Percentiles rank a stretch among this genome's conserved stretches.
phyloP scores from a whole-genome alignment of 1,140 invertebrate species.

The Ceratoteleas bidentatus region DNA sequence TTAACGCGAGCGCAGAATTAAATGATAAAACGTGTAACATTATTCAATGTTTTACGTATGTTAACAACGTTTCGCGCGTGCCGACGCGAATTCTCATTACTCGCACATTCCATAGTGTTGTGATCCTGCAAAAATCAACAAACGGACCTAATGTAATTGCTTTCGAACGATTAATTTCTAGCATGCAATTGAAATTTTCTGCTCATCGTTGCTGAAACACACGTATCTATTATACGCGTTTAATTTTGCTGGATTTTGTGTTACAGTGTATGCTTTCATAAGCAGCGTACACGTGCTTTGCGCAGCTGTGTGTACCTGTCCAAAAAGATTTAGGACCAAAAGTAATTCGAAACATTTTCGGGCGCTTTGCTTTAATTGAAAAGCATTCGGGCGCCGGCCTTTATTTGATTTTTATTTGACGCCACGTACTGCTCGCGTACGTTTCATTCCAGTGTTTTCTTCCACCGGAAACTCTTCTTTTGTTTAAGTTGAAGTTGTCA shows the following conservation, averaged over 20 bases:
- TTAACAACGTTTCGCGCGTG: constrained; percentile 58
- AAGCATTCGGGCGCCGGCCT: too few relatives aligned
- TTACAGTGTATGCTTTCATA: constrained; percentile 51
- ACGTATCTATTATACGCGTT: constrained; percentile 51
- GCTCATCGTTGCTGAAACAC: constrained; percentile 60
- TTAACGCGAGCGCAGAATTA: constrained; percentile 38
- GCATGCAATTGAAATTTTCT: constrained; percentile 78
- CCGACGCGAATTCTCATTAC: constrained; percentile 60
- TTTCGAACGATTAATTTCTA: constrained; percentile 78
- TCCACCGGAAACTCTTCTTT: too few relatives aligned
- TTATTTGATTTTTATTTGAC: neutral
- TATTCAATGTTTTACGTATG: constrained; percentile 55
- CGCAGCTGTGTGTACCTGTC: constrained; percentile 22
- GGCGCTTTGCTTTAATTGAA: constrained; percentile 2
- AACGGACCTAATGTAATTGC: constrained; percentile 76
- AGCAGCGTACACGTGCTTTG: constrained; percentile 21
- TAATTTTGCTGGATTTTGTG: constrained; percentile 51
- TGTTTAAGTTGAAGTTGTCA: too few relatives aligned
- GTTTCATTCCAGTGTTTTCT: too few relatives aligned
- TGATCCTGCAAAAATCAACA: constrained; percentile 78
- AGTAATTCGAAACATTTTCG: constrained; percentile 15
- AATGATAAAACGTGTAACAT: constrained; percentile 58
- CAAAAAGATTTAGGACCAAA: constrained; percentile 34
- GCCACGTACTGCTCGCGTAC: too few relatives aligned
- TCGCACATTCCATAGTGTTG: constrained; percentile 73